phyloP scores from a whole-genome alignment of 2,888 invertebrate species.

The Nomada goodeniana region DNA sequence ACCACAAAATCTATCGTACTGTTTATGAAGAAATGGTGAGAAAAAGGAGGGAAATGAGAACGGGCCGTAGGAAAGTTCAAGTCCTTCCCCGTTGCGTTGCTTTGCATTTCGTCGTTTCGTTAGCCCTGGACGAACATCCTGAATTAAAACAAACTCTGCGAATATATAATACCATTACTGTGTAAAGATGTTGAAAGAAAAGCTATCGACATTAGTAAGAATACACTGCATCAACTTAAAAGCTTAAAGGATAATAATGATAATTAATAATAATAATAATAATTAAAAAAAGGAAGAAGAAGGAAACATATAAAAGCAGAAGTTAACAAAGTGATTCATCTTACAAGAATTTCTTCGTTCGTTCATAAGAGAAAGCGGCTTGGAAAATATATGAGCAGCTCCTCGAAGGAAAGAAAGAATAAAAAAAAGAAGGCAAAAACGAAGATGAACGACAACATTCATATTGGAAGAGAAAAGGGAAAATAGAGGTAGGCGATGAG shows the following conservation, averaged over 20 bases:
- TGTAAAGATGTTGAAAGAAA: background rate
- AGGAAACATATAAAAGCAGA: constrained; percentile 18
- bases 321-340: constrained; percentile 10
- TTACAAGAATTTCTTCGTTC: constrained; percentile 18
- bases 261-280: no score
- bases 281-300: background rate
- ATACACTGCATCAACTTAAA: constrained; percentile 17
- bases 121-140: constrained; percentile 11
- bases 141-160: constrained; percentile 6
- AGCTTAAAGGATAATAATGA: background rate
- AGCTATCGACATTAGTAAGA: constrained; percentile 21
- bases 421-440: background rate
- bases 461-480: constrained; percentile 4
- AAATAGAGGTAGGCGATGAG: constrained; percentile 6
- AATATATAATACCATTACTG: background rate
- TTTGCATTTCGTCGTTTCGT: constrained; percentile 56
- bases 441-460: constrained; percentile 28
- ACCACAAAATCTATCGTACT: constrained; percentile 52
- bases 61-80: constrained; percentile 55
- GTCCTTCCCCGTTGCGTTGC: constrained; percentile 60
- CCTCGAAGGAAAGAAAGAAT: constrained; percentile 2
- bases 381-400: constrained; percentile 18
- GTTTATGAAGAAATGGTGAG: constrained; percentile 47
- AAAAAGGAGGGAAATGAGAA: constrained; percentile 52
- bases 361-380: constrained; percentile 8